Percentiles rank a stretch among this genome's conserved stretches.
phyloP scores from a whole-genome alignment of 2,797 vertebrate genomes.

The Pampus argenteus region DNA sequence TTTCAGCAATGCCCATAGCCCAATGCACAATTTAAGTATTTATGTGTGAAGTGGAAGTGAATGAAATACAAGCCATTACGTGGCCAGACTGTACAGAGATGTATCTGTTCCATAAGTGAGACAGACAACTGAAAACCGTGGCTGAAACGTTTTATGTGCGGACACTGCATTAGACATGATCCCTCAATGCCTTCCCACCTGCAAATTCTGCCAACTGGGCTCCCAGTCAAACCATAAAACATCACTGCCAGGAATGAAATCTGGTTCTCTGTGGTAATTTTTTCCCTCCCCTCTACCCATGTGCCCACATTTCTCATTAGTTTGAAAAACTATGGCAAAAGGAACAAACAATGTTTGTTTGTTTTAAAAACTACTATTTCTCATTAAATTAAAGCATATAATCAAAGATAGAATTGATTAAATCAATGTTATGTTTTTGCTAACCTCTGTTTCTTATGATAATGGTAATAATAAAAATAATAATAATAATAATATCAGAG shows the following conservation, averaged over 20 bases:
- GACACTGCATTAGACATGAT: conserved; percentile 4
- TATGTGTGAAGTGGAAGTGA: neutral
- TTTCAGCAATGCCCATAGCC: neutral
- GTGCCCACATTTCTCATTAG: conserved; percentile 1
- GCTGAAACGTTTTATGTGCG: neutral
- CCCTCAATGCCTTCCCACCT: neutral
- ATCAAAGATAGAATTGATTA: neutral
- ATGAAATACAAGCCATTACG: neutral
- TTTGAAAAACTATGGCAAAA: neutral
- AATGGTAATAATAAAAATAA: neutral
- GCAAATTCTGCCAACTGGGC: neutral
- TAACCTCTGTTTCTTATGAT: neutral
- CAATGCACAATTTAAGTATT: neutral
- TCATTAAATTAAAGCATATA: neutral
- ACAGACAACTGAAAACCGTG: neutral
- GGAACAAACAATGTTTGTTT: no score
- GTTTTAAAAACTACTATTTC: neutral
- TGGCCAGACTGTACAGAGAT: neutral
- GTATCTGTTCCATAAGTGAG: neutral
- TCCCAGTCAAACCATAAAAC: neutral
- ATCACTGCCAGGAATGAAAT: neutral
- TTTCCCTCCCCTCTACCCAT: neutral
- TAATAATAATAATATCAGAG: neutral
- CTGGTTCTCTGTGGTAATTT: neutral
- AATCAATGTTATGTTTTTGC: neutral